phyloP scores from a whole-genome alignment of 1,140 invertebrate genomes.

The Archivesica marissinica region DNA sequence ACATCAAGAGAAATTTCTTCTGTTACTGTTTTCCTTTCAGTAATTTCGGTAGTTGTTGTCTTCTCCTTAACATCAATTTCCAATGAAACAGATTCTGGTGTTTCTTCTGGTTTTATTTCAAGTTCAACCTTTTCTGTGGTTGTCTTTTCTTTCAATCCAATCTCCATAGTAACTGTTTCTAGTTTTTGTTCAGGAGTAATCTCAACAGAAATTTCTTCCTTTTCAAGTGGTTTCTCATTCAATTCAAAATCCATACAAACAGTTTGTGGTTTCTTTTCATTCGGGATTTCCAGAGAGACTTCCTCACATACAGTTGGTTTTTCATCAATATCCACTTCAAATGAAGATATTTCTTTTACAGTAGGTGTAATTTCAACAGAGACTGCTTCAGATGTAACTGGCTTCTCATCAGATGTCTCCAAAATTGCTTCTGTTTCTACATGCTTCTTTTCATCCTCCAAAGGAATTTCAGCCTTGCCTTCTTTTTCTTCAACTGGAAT shows the following conservation, averaged over 20 bases:
- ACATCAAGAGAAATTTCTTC: slow-evolving; percentile 52
- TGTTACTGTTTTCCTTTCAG: background rate
- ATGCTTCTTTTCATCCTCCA: background rate
- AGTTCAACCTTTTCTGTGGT: background rate
- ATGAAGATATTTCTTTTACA: background rate
- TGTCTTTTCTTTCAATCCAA: background rate
- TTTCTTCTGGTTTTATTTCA: slow-evolving; percentile 37
- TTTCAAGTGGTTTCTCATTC: background rate
- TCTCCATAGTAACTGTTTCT: slow-evolving; percentile 11
- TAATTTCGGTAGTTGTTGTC: slow-evolving; percentile 14
- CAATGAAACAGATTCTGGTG: slow-evolving; percentile 1
- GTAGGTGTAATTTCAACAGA: slow-evolving; percentile 9
- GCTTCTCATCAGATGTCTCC: slow-evolving; percentile 25
- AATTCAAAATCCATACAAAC: background rate
- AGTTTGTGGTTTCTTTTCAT: slow-evolving; percentile 24
- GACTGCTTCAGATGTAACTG: background rate
- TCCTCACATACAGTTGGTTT: background rate
- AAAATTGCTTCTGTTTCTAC: background rate
- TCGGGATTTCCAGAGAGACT: slow-evolving; percentile 24
- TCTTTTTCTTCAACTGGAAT: background rate
- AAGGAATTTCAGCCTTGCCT: background rate
- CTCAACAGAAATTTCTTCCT: background rate
- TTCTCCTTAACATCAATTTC: slow-evolving; percentile 17
- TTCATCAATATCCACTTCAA: slow-evolving; percentile 1
- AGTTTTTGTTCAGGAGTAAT: slow-evolving; percentile 3